Evolutionary conservation across 2,888 invertebrate genomes (phyloP).

Genomic region (Chalcosyrphus nemorum): DNA sequence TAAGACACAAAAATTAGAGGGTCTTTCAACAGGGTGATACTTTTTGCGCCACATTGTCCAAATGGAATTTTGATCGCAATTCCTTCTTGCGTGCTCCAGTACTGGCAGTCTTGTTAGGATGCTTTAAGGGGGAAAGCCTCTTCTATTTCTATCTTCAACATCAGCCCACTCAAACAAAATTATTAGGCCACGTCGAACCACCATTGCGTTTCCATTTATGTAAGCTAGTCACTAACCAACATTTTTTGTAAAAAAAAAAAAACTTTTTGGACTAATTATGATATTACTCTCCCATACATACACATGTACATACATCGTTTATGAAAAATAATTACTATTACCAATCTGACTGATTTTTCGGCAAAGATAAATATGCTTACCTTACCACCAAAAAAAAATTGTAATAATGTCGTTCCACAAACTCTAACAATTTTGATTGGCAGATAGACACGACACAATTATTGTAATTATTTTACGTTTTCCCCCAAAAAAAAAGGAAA

Average conservation of each 20-base stretch:
- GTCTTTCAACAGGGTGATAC: too few relatives aligned
- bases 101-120: too few relatives aligned
- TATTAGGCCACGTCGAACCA: background rate
- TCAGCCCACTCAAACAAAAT: background rate
- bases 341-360: constrained; percentile 30
- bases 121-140: too few relatives aligned
- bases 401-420: constrained; percentile 58
- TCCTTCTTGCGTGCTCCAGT: too few relatives aligned
- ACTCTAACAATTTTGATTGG: constrained; percentile 59
- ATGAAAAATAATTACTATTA: background rate
- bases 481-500: constrained; percentile 28
- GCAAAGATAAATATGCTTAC: constrained; percentile 17
- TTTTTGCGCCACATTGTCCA: too few relatives aligned
- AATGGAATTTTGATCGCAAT: too few relatives aligned
- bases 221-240: background rate
- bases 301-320: background rate
- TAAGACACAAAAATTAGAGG: too few relatives aligned
- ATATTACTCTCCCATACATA: background rate
- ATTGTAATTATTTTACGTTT: constrained; percentile 61
- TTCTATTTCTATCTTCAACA: too few relatives aligned
- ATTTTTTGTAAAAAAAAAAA: background rate
- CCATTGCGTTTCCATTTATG: background rate
- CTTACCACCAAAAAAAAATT: background rate
- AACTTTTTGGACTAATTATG: background rate
- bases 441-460: constrained; percentile 63